phyloP scores from a whole-genome alignment of 2,113 vertebrate species.

The Pyrgilauda ruficollis region DNA sequence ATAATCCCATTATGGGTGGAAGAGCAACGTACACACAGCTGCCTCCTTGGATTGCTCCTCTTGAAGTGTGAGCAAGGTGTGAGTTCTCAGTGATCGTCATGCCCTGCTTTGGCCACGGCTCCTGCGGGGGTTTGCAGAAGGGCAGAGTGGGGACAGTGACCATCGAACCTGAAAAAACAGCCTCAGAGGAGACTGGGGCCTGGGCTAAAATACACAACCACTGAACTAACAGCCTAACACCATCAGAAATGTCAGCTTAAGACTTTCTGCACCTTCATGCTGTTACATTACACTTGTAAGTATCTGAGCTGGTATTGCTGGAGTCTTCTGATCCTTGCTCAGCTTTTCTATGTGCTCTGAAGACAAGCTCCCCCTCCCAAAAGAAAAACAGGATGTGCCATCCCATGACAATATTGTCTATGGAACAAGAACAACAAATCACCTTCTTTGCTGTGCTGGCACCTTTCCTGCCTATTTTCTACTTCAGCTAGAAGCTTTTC shows the following conservation, averaged over 20 bases:
- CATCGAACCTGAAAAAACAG: neutral
- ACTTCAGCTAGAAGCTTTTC: neutral
- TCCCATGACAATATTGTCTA: accelerated
- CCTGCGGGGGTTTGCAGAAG: neutral
- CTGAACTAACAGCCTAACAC: neutral
- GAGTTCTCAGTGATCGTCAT: neutral
- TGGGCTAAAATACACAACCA: neutral
- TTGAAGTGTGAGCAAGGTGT: neutral
- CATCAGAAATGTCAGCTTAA: neutral
- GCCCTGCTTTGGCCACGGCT: neutral
- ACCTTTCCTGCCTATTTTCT: neutral
- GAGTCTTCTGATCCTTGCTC: neutral
- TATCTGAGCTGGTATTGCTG: neutral
- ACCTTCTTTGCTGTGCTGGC: neutral
- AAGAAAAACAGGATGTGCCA: neutral
- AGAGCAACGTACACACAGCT: neutral
- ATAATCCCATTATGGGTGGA: constrained; percentile 8
- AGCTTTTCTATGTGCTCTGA: neutral
- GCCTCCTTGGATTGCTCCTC: neutral
- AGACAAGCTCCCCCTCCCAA: neutral
- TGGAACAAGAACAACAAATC: neutral
- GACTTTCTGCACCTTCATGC: neutral
- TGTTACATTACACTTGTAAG: neutral
- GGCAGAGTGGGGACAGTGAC: neutral
- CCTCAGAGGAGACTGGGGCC: neutral